Base-by-base conservation (phyloP, 2,113 vertebrate genomes). In the Reinhardtius hippoglossoides region DNA sequence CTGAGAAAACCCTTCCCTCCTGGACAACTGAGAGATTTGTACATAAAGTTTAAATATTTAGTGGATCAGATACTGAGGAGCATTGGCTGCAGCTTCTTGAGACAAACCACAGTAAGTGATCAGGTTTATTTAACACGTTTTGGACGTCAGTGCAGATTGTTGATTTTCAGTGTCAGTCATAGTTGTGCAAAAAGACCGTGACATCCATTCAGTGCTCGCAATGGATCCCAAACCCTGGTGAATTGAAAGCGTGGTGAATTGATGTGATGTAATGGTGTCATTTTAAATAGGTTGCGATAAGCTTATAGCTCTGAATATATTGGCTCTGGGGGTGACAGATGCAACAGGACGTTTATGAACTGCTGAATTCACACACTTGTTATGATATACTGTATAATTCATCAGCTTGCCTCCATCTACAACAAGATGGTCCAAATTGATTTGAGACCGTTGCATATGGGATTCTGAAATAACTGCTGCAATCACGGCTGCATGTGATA, bases 281-380 rank as follows among this genome's bases (percentile, higher is more conserved):
- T 44, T 58, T 58, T 18, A 26, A 26, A 58, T 58, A 5, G 50
- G 18, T 9, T n/a, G 18, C 1, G 50, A 54, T 20, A 24, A 57
- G 18, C 15, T 15, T 27, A n/a, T 46, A 56, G 4, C 50, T 1
- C 8, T 56, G 20, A 40, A 31, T 10, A 80, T 56, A 8, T 12
- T 37, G 18, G 6, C 50, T 9, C 50, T 31, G 31, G 31, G 31
- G 31, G n/a, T 57, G 61, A n/a, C 44, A 14, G 24, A 73, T 59
- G 71, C 21, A 72, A 78, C 69, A 84, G 67, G 78, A 87, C 81
- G 61, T 85, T 76, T 82, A 27, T 85, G 69, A 71, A 60, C 48
- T 55, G 20, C 50, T 35, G 57, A 12, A 18, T 9, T 20, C 52
- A 24, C 23, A 21, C 23, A 23, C 50, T 73, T 62, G 14, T 70